Evolutionary conservation across 2,797 vertebrate species (phyloP).

Genomic region (Lophotriccus pileatus): DNA sequence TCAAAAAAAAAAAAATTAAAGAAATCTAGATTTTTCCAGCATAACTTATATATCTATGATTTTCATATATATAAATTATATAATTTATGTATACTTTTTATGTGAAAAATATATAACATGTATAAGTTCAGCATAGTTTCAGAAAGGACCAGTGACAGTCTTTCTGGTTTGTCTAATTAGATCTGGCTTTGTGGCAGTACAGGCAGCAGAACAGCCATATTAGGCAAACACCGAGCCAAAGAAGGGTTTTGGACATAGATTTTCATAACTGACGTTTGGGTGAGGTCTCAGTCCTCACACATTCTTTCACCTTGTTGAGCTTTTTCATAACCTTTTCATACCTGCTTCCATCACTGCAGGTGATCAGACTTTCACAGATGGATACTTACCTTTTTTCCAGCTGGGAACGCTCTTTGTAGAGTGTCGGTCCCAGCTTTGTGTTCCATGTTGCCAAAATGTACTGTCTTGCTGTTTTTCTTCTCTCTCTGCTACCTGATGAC

Average conservation of each 20-base stretch:
- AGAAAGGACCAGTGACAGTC: not conserved
- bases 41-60: too few relatives aligned
- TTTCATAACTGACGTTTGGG: not conserved
- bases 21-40: not conserved
- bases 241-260: not conserved
- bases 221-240: not conserved
- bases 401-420: not conserved
- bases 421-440: not conserved
- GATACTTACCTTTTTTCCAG: not conserved
- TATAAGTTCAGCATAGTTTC: not conserved
- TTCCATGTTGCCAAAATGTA: not conserved
- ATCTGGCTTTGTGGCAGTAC: not conserved
- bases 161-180: constrained; percentile 9
- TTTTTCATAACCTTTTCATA: not conserved
- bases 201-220: not conserved
- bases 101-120: too few relatives aligned
- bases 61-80: too few relatives aligned
- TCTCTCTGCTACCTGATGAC: not conserved
- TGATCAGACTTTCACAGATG: not conserved
- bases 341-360: not conserved
- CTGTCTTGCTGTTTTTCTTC: not conserved
- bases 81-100: too few relatives aligned
- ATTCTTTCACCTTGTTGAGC: not conserved
- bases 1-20: not conserved
- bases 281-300: not conserved